These are phyloP conservation scores for Chymomyza costata DNA, from an alignment of 1,140 invertebrate species.

Conservation along the genomic window DNA sequence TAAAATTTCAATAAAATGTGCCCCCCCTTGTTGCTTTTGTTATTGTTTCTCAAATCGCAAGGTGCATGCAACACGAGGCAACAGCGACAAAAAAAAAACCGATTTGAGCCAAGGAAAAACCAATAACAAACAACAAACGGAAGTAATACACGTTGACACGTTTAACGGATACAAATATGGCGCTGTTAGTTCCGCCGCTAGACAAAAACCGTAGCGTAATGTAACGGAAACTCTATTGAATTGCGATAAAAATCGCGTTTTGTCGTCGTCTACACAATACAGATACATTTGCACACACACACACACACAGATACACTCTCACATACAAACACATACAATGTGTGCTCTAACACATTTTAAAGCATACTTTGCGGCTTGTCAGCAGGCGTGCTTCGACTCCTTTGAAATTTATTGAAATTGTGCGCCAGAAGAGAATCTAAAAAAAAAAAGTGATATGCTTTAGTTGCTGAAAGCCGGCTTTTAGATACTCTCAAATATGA, in stretches of 20 bases:
- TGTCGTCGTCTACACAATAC: constrained; percentile 24
- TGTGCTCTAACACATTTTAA: constrained; percentile 58
- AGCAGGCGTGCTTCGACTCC: too few species aligned
- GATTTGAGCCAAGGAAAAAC: too few species aligned
- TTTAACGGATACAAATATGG: constrained; percentile 69
- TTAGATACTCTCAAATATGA: too few species aligned
- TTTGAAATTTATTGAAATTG: constrained; percentile 66
- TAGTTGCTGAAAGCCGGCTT: too few species aligned
- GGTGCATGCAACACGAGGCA: too few species aligned
- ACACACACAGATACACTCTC: constrained; percentile 8
- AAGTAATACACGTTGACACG: constrained; percentile 71
- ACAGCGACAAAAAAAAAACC: too few species aligned
- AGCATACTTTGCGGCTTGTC: constrained; percentile 70
- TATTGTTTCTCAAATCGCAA: too few species aligned
- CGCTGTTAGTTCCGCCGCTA: constrained; percentile 64
- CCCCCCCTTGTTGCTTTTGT: constrained; percentile 5
- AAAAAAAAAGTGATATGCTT: too few species aligned
- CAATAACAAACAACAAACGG: constrained; percentile 42
- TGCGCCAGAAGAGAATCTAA: constrained; percentile 63
- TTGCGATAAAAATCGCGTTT: constrained; percentile 72
- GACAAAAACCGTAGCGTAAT: constrained; percentile 61
- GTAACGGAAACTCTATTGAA: constrained; percentile 71
- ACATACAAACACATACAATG: constrained; percentile 7
- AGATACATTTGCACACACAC: too few species aligned
- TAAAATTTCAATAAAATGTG: constrained; percentile 65